These are phyloP conservation scores for Lipophrys pholis DNA, from an alignment of 2,113 vertebrate genomes.

Conservation along the genomic window DNA sequence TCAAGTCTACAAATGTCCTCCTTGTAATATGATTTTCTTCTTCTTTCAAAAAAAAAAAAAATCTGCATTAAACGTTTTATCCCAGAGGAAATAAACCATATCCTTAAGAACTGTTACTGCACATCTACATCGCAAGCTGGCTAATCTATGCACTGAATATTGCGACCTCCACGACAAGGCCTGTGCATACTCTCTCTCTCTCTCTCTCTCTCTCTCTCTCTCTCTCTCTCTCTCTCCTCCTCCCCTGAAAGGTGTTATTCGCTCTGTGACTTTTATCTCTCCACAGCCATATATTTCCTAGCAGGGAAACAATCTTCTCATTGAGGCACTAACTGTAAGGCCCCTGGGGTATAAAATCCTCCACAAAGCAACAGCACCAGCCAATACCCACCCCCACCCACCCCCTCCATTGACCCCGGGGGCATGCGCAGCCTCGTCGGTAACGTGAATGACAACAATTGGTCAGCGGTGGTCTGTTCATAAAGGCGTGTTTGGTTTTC, in stretches of 20 bases:
- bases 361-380: conserved; percentile 30
- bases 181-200: neutral
- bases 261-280: conserved; percentile 43
- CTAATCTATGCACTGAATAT: conserved; percentile 65
- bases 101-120: conserved; percentile 4
- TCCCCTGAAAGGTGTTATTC: conserved; percentile 19
- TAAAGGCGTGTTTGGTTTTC: conserved; percentile 41
- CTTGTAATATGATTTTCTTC: neutral
- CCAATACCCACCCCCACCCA: conserved; percentile 3
- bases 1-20: neutral
- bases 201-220: neutral
- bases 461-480: conserved; percentile 48
- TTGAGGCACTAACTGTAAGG: conserved; percentile 26
- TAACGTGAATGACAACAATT: neutral
- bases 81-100: neutral
- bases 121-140: conserved; percentile 38
- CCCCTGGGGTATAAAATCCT: conserved; percentile 14
- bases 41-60: neutral
- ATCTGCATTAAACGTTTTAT: too few species aligned
- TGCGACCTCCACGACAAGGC: conserved; percentile 4
- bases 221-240: too few species aligned
- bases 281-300: conserved; percentile 21
- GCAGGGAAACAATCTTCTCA: conserved; percentile 5
- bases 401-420: too few species aligned
- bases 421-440: neutral